Evolutionary conservation across 2,113 vertebrate species (phyloP), one percentile per base, ranked within the genome.

Genomic region (Hassar affinis): DNA sequence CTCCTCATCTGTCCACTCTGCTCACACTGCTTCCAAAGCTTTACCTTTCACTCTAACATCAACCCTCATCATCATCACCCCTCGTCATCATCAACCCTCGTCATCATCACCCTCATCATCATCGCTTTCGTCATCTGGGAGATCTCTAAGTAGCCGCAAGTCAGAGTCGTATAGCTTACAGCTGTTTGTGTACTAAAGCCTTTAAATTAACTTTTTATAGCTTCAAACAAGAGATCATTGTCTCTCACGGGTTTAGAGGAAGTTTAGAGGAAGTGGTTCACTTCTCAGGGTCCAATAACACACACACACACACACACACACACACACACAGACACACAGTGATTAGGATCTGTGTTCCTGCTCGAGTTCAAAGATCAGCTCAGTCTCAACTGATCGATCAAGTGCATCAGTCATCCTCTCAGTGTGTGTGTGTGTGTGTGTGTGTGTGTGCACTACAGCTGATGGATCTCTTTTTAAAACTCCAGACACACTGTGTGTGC

Each of bases 341-440:
- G 93, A 94, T 93, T 89, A 82, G 59, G 90, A 91, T 81, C 89
- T 83, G 89, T 86, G 89, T 91, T 89, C 88, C 88, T 84, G 51
- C 83, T 82, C 86, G 76, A 68, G 64, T 68, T 68, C 33, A 68
- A 68, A 89, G 78, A 84, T 88, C 82, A 81, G 86, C 90, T 87
- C 90, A 82, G 83, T 91, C 88, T 88, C 86, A 33, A 85, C 75
- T n/a, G 62, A 85, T 85, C 79, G 56, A 86, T 80, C 75, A 69
- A 9, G 38, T n/a, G 71, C 56, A 54, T 85, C 62, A 72, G 59
- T 85, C 69, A 56, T 66, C 57, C 7, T 11, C 6, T 56, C 20
- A 42, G n/a, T 12, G 47, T 59, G 27, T 57, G 80, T 79, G 42
- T 49, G 54, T 52, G 49, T 72, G 61, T 72, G 51, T 57, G 33